These are phyloP conservation scores for Dynastes grantii DNA, from an alignment of 2,888 invertebrate species.

Conservation along the genomic window DNA sequence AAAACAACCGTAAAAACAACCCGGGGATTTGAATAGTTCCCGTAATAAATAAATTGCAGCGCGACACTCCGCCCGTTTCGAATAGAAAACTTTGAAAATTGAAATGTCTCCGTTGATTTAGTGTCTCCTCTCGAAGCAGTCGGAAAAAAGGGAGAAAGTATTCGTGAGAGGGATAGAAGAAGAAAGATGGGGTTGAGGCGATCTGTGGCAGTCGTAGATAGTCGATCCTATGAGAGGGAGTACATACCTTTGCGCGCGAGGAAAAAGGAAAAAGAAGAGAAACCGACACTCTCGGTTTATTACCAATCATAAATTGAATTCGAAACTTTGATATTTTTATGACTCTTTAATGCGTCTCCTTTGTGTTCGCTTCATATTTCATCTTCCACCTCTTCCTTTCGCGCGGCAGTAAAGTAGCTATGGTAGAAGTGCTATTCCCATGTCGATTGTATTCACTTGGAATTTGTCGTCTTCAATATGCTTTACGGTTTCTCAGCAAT, in stretches of 20 bases:
- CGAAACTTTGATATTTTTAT: conserved; percentile 60
- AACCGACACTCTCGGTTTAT: conserved; percentile 51
- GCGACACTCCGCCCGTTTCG: conserved; percentile 5
- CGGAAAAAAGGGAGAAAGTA: neutral
- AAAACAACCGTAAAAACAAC: conserved; percentile 26
- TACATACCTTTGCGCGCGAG: neutral
- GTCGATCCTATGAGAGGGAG: neutral
- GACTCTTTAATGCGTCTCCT: conserved; percentile 59
- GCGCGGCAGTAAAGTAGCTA: neutral
- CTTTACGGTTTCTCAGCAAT: neutral
- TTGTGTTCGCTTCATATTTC: conserved; percentile 55
- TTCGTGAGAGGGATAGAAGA: neutral
- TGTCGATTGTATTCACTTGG: neutral
- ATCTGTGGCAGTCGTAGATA: neutral
- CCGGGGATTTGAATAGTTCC: conserved; percentile 28
- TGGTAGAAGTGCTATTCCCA: neutral
- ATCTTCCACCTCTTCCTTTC: neutral
- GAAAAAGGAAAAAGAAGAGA: neutral
- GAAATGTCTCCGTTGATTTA: conserved; percentile 40
- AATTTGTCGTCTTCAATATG: conserved; percentile 35
- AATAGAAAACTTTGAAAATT: conserved; percentile 35
- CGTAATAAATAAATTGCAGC: conserved; percentile 22
- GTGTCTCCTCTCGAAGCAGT: conserved; percentile 6
- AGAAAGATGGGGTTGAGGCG: neutral
- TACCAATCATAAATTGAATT: conserved; percentile 58